Evolutionary conservation across 1,140 invertebrate species (phyloP).

Genomic region (Rhopalosiphum maidis): DNA sequence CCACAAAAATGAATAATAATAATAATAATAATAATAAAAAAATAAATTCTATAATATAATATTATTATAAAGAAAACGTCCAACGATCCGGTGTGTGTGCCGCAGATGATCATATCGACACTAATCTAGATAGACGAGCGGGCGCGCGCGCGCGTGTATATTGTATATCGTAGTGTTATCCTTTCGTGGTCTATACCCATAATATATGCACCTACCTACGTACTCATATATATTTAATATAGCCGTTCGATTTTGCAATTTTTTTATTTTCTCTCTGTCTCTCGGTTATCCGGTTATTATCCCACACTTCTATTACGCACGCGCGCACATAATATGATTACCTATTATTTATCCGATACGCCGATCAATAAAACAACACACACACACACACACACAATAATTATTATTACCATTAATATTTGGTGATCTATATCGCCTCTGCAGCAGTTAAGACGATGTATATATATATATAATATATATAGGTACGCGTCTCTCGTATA

Average conservation of each 20-base stretch:
- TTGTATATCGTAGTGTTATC: too few species aligned
- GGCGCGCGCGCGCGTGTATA: neutral
- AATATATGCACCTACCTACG: too few species aligned
- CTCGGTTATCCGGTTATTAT: too few species aligned
- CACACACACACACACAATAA: neutral
- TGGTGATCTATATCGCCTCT: neutral
- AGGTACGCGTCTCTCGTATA: neutral
- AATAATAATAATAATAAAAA: neutral
- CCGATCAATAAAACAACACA: neutral
- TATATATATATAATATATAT: too few species aligned
- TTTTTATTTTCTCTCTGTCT: too few species aligned
- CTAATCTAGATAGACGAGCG: neutral
- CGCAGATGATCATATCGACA: neutral
- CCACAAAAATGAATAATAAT: neutral
- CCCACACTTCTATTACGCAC: neutral
- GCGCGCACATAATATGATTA: neutral
- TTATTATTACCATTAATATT: neutral
- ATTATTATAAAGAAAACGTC: neutral
- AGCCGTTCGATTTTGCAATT: too few species aligned
- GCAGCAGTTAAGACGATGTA: neutral
- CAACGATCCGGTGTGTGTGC: neutral
- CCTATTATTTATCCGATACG: neutral
- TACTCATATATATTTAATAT: too few species aligned
- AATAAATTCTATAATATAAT: neutral
- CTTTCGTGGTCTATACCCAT: too few species aligned